Evolutionary conservation across 2,888 invertebrate species (phyloP).

Genomic region (Orchesella flavescens): DNA sequence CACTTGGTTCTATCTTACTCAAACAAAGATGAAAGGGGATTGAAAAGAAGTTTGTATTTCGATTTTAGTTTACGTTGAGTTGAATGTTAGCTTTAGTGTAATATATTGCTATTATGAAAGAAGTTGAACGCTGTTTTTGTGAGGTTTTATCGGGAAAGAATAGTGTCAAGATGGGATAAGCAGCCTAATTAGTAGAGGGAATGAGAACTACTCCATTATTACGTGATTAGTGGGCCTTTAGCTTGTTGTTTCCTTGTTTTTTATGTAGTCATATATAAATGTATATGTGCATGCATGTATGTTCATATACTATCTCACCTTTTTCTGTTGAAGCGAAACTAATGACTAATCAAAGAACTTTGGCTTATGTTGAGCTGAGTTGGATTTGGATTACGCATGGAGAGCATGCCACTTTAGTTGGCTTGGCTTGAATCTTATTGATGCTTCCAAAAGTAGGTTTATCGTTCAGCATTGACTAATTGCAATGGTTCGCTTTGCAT

Average conservation of each 20-base stretch:
- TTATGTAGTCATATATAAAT: not conserved
- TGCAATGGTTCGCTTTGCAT: not conserved
- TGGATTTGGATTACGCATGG: not conserved
- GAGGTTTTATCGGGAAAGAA: constrained; percentile 18
- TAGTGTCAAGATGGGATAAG: constrained; percentile 20
- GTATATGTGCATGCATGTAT: not conserved
- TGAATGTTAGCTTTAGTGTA: not conserved
- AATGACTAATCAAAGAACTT: not conserved
- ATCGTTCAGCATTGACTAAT: not conserved
- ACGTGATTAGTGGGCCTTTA: constrained; percentile 35
- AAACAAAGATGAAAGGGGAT: not conserved
- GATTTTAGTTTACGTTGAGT: not conserved
- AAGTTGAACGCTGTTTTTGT: constrained; percentile 4
- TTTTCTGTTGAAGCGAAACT: not conserved
- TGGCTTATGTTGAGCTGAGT: not conserved
- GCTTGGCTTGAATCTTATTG: not conserved
- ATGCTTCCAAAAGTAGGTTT: constrained; percentile 3
- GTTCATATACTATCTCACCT: not conserved
- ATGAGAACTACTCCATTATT: constrained; percentile 32
- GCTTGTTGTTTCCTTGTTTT: constrained; percentile 9
- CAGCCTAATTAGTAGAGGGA: constrained; percentile 32
- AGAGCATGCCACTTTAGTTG: too few species aligned
- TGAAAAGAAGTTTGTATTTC: not conserved
- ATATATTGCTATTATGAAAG: constrained; percentile 16
- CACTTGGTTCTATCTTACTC: constrained; percentile 8